Base-by-base conservation (phyloP, 2,113 vertebrate genomes). In the Dipodomys ordii region DNA sequence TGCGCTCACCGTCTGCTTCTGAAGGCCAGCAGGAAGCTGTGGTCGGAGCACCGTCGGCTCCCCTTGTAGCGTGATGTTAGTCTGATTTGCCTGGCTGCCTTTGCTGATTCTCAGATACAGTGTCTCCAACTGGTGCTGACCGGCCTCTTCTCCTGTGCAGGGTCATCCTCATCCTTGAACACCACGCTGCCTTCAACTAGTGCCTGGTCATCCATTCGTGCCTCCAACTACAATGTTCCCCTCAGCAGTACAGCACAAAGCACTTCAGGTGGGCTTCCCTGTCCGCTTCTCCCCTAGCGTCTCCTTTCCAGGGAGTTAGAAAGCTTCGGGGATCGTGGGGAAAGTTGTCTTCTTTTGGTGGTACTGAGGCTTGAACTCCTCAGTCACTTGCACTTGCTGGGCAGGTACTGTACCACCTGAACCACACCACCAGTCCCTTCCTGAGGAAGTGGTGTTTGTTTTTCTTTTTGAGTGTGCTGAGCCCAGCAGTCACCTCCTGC, bases 151-250 rank as follows among this genome's bases (percentile, higher is more conserved):
- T 67, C 57, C 53, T 35, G 28, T 65, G 0, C 71, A 99, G 99
- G 99, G 99, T 99, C 99, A 99, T 99, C 99, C 99, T 99, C 99
- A 99, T 99, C 99, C 99, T 98, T 99, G 98, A 99, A 99, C 99
- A 99, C 99, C 99, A 99, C 99, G 99, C 99, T 99, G 99, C 99
- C 99, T 99, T 99, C 99, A 98, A 99, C 99, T 99, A 99, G 99
- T 99, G 99, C 99, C 99, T 99, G 99, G 99, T 99, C 99, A 99
- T 99, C 99, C 99, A 99, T 99, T 99, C 99, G 99, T 99, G 99
- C 99, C 99, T 99, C 99, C 99, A 99, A 99, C 99, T 99, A 99
- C 99, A 99, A 98, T 98, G 98, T 99, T 99, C 99, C 99, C 99
- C 99, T 99, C 99, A 99, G 99, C 99, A 99, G 99, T 98, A 99